Evolutionary conservation across 2,113 vertebrate species (phyloP), one percentile per base, ranked within the genome.

Genomic region (Ptyas mucosa): DNA sequence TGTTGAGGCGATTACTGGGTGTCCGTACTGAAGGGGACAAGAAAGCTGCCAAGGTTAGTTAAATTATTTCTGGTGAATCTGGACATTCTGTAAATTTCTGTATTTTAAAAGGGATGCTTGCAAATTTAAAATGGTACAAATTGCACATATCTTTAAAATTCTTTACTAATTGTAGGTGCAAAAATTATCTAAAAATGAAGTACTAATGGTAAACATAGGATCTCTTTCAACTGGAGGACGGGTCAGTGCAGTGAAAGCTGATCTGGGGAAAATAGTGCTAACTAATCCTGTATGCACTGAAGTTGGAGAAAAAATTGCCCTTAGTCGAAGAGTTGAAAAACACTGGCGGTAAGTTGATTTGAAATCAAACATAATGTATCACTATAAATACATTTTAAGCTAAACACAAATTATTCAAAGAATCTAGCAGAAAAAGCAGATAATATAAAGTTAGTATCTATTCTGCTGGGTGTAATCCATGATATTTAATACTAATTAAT

Each of bases 141-240:
- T 53, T 53, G 7, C 24, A 89, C 11, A n/a, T 87, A 2, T 43
- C 95, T 95, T 92, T 43, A 86, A 52, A 87, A 53, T 87, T 58
- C 49, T 94, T 0, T 87, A 1, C 91, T 15, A 96, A 43, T 96
- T 85, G 89, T 96, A 99, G 99, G 99, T 99, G 95, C 99, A 99
- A 98, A 99, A 99, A 94, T 95, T 99, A 92, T 99, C 99, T 0
- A 99, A 99, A 98, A 99, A 99, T 94, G 99, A 99, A 97, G 99
- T 99, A 92, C 96, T 99, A 96, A 99, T 99, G 99, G 99, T 99
- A 88, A 99, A 99, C 97, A 99, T 99, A 96, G 99, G 99, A 94
- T 99, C 99, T 0, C 92, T 99, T 95, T 99, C 99, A 0, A 99
- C 99, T 3, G 99, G 99, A 87, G 99, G 99, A 57, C 98, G 99